Evolutionary conservation across 1,140 invertebrate species (phyloP).

Genomic region (Colletes latitarsis): DNA sequence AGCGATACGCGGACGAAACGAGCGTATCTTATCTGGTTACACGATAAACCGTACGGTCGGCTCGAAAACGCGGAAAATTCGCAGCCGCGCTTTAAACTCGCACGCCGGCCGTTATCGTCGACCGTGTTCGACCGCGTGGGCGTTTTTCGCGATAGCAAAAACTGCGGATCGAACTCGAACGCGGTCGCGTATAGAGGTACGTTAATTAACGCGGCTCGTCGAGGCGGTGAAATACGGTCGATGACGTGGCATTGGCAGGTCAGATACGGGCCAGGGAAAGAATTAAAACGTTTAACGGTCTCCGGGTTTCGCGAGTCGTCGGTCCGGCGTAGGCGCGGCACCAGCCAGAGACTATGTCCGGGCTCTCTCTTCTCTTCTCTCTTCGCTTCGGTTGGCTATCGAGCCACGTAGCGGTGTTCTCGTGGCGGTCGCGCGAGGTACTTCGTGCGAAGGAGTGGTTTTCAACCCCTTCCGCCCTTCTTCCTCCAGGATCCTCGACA

Average conservation of each 20-base stretch:
- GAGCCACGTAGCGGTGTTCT: slow-evolving; percentile 73
- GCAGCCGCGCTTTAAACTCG: neutral
- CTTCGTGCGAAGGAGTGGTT: slow-evolving; percentile 71
- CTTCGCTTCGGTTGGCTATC: slow-evolving; percentile 70
- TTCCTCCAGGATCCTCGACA: slow-evolving; percentile 48
- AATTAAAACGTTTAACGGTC: slow-evolving; percentile 14
- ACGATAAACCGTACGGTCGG: slow-evolving; percentile 18
- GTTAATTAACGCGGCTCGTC: slow-evolving; percentile 33
- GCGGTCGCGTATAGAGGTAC: slow-evolving; percentile 25
- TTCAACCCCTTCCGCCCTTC: slow-evolving; percentile 63
- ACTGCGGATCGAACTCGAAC: slow-evolving; percentile 6
- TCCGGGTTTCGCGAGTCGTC: neutral
- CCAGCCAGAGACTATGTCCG: too few species aligned
- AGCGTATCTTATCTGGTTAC: slow-evolving; percentile 21
- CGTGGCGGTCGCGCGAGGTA: slow-evolving; percentile 51
- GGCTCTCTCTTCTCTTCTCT: neutral
- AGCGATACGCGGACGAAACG: neutral
- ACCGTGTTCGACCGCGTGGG: slow-evolving; percentile 4
- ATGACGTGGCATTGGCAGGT: slow-evolving; percentile 33
- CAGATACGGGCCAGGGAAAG: slow-evolving; percentile 8
- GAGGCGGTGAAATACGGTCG: slow-evolving; percentile 19
- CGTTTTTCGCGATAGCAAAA: slow-evolving; percentile 12
- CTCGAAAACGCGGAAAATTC: slow-evolving; percentile 24
- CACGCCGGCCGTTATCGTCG: slow-evolving; percentile 4
- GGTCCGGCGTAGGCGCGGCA: neutral